Evolutionary conservation across 35 echinoderm and acorn worm species (phyloP).

Genomic region (Acanthaster planci): DNA sequence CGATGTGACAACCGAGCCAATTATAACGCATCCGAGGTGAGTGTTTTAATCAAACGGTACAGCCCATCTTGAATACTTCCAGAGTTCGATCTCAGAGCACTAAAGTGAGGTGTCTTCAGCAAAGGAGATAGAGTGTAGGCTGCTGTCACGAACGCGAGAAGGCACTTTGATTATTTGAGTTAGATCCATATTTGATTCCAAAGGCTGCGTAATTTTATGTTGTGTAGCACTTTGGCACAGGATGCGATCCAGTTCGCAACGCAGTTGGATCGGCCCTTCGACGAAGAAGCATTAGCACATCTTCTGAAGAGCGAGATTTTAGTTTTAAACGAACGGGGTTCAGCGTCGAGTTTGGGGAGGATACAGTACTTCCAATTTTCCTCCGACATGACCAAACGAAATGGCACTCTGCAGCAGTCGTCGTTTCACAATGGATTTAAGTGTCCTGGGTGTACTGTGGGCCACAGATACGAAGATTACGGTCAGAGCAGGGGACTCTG

Average conservation of each 20-base stretch:
- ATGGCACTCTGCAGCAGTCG: background rate
- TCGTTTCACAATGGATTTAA: conserved; percentile 38
- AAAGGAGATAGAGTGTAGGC: background rate
- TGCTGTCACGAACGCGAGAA: background rate
- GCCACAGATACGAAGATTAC: conserved; percentile 31
- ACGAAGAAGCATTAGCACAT: too few relatives aligned
- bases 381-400: too few relatives aligned
- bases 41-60: conserved; percentile 3
- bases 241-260: too few relatives aligned
- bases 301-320: too few relatives aligned
- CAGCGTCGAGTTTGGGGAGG: too few relatives aligned
- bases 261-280: too few relatives aligned
- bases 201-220: too few relatives aligned
- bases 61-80: background rate
- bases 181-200: background rate
- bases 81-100: background rate
- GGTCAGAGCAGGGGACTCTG: conserved; percentile 39
- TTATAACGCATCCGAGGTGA: background rate
- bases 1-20: conserved; percentile 5
- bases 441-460: conserved; percentile 38
- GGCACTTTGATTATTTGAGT: conserved; percentile 27
- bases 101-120: background rate
- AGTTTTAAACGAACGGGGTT: too few relatives aligned
- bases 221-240: too few relatives aligned
- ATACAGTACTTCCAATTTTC: too few relatives aligned